Percentiles rank a stretch among this genome's conserved stretches.
phyloP scores from a whole-genome alignment of 1,140 invertebrate species.

The Drosophila sucinea region DNA sequence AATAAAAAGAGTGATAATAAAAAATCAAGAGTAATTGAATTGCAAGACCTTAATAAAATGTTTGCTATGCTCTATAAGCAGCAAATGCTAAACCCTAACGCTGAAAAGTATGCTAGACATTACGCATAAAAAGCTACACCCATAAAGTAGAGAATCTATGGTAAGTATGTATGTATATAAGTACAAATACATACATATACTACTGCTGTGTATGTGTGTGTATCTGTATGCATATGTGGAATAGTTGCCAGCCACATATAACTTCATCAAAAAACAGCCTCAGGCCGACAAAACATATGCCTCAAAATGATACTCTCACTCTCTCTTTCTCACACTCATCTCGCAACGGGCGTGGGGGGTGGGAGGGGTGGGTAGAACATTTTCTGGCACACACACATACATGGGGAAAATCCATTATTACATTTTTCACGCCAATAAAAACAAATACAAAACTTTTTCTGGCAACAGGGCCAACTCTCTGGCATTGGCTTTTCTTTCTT shows the following conservation, averaged over 20 bases:
- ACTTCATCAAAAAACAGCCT: slow-evolving; percentile 67
- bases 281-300: slow-evolving; percentile 43
- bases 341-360: background rate
- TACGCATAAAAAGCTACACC: background rate
- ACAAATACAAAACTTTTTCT: slow-evolving; percentile 63
- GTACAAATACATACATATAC: background rate
- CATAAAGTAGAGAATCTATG: slow-evolving; percentile 29
- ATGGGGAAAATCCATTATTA: slow-evolving; percentile 63
- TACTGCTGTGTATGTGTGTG: background rate
- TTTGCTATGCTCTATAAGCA: no score
- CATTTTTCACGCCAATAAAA: slow-evolving; percentile 79
- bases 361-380: slow-evolving; percentile 36
- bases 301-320: slow-evolving; percentile 33
- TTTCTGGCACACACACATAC: slow-evolving; percentile 35
- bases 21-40: no score
- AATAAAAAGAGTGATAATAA: no score
- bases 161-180: background rate
- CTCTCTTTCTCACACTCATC: background rate
- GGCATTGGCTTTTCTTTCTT: slow-evolving; percentile 39
- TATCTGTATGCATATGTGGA: slow-evolving; percentile 1
- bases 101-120: slow-evolving; percentile 21
- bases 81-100: background rate
- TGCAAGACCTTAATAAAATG: no score
- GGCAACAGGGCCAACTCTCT: slow-evolving; percentile 32
- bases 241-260: slow-evolving; percentile 41